Percentiles rank a stretch among this genome's conserved stretches.
Evolutionary conservation across 2,888 invertebrate species (phyloP).

Genomic region (Torymus tubicola): DNA sequence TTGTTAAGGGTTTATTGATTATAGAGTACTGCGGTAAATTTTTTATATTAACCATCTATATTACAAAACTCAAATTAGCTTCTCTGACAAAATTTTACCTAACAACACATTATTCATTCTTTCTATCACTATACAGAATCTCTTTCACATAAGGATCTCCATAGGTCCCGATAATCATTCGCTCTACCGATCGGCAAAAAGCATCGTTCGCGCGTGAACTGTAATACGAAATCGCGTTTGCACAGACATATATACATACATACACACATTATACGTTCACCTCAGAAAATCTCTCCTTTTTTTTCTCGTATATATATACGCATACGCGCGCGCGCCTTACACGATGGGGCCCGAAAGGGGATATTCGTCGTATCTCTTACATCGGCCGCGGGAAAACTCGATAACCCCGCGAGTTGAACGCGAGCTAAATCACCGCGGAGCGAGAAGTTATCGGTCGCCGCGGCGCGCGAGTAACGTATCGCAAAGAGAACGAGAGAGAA

Average conservation of each 20-base stretch:
- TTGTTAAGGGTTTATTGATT: too few relatives aligned
- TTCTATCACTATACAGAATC: too few relatives aligned
- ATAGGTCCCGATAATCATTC: background rate
- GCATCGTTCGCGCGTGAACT: background rate
- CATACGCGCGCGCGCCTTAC: background rate
- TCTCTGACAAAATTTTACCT: too few relatives aligned
- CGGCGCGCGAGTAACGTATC: slow-evolving; percentile 34
- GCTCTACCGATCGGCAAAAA: slow-evolving; percentile 3
- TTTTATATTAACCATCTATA: too few relatives aligned
- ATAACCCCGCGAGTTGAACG: slow-evolving; percentile 55
- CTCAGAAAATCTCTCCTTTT: background rate
- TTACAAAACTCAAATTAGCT: too few relatives aligned
- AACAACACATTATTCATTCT: too few relatives aligned
- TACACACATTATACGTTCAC: background rate
- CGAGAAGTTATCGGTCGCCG: slow-evolving; percentile 61
- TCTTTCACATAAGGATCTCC: background rate
- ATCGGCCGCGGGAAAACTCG: slow-evolving; percentile 62
- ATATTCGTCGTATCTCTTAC: slow-evolving; percentile 61
- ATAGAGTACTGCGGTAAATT: too few relatives aligned
- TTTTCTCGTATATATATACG: background rate
- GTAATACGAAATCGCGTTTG: slow-evolving; percentile 25
- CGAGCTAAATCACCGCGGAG: slow-evolving; percentile 58
- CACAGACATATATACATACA: background rate
- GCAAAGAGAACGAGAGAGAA: background rate
- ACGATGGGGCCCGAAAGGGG: slow-evolving; percentile 33